Conservation (phyloP, 2,113 vertebrate genomes). For the Heterotilapia buettikoferi region DNA sequence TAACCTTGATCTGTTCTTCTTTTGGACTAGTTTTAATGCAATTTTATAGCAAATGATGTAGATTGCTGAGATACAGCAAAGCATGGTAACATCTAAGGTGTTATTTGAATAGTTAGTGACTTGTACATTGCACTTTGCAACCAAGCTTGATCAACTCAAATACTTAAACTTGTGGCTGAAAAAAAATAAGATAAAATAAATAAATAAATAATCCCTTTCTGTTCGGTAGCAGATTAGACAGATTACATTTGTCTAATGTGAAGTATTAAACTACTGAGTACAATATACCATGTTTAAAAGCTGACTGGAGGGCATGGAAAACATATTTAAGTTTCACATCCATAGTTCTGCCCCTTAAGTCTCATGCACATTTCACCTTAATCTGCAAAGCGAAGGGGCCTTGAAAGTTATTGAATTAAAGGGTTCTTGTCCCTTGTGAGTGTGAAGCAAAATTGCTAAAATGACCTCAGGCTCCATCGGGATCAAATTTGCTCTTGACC, state of each 20-base stretch:
- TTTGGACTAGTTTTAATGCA: neutral
- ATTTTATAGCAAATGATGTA: neutral
- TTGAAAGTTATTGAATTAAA: constrained; percentile 1
- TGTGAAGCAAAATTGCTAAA: constrained; percentile 16
- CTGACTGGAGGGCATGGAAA: neutral
- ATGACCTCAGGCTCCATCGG: constrained; percentile 2
- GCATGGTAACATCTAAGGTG: rapidly evolving
- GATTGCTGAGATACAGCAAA: neutral
- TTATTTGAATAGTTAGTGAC: neutral
- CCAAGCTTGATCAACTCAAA: neutral
- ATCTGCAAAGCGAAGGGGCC: neutral
- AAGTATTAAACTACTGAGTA: neutral
- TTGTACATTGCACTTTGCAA: neutral
- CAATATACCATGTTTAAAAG: neutral
- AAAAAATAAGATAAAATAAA: neutral
- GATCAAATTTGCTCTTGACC: constrained; percentile 14
- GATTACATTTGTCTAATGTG: neutral
- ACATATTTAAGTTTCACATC: neutral
- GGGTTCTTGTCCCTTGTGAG: neutral
- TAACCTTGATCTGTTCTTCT: neutral
- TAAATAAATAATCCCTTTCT: neutral
- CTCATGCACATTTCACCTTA: neutral
- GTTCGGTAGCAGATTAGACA: neutral
- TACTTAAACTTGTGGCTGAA: neutral
- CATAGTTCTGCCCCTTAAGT: neutral